These are phyloP conservation scores for Drosophila tristis DNA, from an alignment of 1,140 invertebrate species.

Conservation along the genomic window DNA sequence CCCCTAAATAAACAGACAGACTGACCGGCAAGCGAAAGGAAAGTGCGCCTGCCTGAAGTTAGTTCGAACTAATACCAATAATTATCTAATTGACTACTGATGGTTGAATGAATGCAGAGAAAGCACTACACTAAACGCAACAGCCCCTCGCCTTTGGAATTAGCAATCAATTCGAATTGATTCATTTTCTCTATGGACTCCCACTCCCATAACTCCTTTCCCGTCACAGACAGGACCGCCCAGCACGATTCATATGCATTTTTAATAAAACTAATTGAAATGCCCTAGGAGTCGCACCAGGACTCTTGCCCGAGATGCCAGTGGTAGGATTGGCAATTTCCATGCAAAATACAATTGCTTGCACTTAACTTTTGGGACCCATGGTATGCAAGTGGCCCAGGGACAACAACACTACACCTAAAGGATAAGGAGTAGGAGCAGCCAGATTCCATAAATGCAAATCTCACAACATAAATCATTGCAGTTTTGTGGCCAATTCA, in stretches of 20 bases:
- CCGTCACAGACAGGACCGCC: neutral
- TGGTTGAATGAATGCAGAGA: conserved; percentile 65
- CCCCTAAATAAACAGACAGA: conserved; percentile 1
- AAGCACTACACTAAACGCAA: conserved; percentile 35
- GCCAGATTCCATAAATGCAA: conserved; percentile 48
- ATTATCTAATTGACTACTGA: conserved; percentile 80
- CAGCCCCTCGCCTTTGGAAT: conserved; percentile 25
- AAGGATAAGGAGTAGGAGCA: conserved; percentile 19
- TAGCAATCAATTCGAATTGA: conserved; percentile 51
- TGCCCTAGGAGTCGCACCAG: conserved; percentile 19
- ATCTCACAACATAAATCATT: conserved; percentile 55
- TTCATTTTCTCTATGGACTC: conserved; percentile 41
- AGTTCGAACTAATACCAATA: conserved; percentile 44
- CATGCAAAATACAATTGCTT: conserved; percentile 56
- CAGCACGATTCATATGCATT: conserved; percentile 48
- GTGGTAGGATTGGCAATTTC: conserved; percentile 54
- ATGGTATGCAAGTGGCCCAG: too few relatives aligned
- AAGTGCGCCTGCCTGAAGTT: conserved; percentile 22
- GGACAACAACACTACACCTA: neutral
- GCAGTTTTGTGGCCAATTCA: conserved; percentile 51
- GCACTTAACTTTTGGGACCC: conserved; percentile 24
- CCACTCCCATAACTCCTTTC: conserved; percentile 5
- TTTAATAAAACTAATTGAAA: conserved; percentile 81
- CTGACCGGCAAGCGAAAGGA: conserved; percentile 25
- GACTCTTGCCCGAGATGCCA: neutral